These are phyloP conservation scores for Ceyx erithaca DNA, from an alignment of 2,797 vertebrate species.

Conservation along the genomic window DNA sequence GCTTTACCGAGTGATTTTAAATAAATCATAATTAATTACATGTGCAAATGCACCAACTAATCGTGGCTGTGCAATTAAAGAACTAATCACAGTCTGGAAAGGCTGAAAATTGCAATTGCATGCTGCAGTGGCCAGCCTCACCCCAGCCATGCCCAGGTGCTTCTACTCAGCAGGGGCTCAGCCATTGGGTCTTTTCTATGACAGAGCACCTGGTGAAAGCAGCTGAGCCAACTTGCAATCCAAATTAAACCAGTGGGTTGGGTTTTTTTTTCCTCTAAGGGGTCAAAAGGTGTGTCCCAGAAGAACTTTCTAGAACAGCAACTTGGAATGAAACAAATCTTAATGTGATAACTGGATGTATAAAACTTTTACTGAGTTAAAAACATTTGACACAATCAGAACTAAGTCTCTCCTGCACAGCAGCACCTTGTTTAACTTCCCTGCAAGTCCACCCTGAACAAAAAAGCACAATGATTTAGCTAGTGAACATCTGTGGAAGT, in stretches of 20 bases:
- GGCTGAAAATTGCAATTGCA: slow-evolving; percentile 33
- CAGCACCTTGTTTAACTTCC: not conserved
- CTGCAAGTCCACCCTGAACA: not conserved
- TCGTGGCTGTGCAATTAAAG: slow-evolving; percentile 2
- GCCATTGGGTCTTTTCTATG: not conserved
- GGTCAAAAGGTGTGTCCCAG: not conserved
- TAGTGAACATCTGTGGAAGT: not conserved
- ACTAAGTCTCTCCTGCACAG: not conserved
- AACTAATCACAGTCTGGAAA: not conserved
- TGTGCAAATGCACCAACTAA: slow-evolving; percentile 14
- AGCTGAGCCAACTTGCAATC: not conserved
- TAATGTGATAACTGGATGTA: not conserved
- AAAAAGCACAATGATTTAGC: not conserved
- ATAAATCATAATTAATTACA: slow-evolving; percentile 42
- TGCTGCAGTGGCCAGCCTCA: not conserved
- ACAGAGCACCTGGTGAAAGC: not conserved
- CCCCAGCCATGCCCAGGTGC: not conserved
- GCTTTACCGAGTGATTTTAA: not conserved
- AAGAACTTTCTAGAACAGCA: not conserved
- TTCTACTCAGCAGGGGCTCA: not conserved
- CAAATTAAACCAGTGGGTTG: rapidly evolving
- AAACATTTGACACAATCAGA: not conserved
- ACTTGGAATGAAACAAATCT: not conserved
- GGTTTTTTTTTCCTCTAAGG: not conserved
- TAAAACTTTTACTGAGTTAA: not conserved